Evolutionary conservation across 2,113 vertebrate species (phyloP).

Genomic region (Pitta sordida): DNA sequence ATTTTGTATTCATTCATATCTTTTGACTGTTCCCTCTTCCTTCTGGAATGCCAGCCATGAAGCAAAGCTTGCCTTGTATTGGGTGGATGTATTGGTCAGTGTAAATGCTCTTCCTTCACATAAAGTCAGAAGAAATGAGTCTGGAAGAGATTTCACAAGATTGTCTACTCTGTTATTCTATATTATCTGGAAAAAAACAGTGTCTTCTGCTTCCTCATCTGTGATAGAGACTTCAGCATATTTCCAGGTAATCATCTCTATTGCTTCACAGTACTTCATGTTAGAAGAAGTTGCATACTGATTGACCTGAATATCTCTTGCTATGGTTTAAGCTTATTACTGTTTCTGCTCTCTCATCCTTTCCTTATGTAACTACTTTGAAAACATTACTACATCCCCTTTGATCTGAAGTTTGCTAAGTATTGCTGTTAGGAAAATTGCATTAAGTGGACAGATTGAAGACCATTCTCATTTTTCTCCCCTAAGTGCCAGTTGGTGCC

Average conservation of each 20-base stretch:
- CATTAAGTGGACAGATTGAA: not conserved
- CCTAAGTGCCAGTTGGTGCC: not conserved
- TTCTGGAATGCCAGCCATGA: not conserved
- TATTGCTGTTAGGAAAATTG: not conserved
- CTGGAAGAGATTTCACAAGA: not conserved
- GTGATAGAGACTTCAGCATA: not conserved
- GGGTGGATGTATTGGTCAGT: not conserved
- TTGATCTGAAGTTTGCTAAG: conserved; percentile 7
- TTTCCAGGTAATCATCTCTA: not conserved
- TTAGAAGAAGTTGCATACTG: not conserved
- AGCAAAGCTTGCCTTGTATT: not conserved
- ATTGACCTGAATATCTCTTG: not conserved
- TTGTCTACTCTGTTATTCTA: not conserved
- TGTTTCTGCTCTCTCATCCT: not conserved
- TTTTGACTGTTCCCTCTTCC: not conserved
- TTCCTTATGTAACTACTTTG: not conserved
- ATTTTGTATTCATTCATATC: not conserved
- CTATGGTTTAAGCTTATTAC: not conserved
- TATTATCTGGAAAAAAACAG: not conserved
- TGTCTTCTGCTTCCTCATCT: not conserved
- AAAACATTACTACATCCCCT: not conserved
- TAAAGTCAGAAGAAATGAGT: not conserved
- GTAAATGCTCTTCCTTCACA: not conserved
- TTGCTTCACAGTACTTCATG: not conserved
- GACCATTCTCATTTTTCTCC: not conserved